These are phyloP conservation scores for Rhodeus uyekii DNA, from an alignment of 2,797 vertebrate species.

Conservation along the genomic window DNA sequence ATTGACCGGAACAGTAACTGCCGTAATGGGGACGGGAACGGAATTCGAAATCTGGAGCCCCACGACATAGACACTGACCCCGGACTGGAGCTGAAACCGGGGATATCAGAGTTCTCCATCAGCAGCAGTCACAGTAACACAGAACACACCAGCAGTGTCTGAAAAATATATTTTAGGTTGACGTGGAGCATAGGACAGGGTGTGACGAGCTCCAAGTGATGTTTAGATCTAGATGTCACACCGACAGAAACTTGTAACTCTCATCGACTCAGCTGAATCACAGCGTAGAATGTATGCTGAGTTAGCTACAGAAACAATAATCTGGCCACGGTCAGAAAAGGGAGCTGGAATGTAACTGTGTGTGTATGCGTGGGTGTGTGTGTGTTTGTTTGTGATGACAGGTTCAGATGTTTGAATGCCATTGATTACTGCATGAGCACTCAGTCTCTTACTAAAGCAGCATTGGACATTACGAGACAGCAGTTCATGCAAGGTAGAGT, in stretches of 20 bases:
- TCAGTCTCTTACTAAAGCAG: constrained; percentile 33
- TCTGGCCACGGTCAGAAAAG: constrained; percentile 2
- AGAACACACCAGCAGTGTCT: constrained; percentile 92
- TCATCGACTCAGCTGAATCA: constrained; percentile 21
- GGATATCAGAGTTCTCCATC: constrained; percentile 80
- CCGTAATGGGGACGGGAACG: constrained; percentile 80
- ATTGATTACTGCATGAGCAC: constrained; percentile 46
- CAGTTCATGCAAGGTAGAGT: constrained; percentile 35
- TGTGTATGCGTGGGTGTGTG: not conserved
- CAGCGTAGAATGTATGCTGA: constrained; percentile 43
- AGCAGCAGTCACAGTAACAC: constrained; percentile 81
- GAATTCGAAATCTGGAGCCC: constrained; percentile 73
- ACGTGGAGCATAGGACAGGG: not conserved
- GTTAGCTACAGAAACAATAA: constrained; percentile 13
- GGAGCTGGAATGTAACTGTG: not conserved
- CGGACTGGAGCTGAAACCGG: constrained; percentile 74
- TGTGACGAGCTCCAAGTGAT: constrained; percentile 10
- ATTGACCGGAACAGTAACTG: constrained; percentile 81
- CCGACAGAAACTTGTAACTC: not conserved
- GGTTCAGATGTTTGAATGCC: constrained; percentile 47
- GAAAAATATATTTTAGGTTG: constrained; percentile 53
- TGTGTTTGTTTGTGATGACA: constrained; percentile 5
- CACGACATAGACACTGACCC: constrained; percentile 79
- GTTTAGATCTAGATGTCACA: not conserved
- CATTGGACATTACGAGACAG: not conserved